A percentile compares a stretch with the other conserved stretches of the same genome.
Evolutionary conservation across 2,888 invertebrate species (phyloP).

Genomic region (Thecocarcelia acutangulata): DNA sequence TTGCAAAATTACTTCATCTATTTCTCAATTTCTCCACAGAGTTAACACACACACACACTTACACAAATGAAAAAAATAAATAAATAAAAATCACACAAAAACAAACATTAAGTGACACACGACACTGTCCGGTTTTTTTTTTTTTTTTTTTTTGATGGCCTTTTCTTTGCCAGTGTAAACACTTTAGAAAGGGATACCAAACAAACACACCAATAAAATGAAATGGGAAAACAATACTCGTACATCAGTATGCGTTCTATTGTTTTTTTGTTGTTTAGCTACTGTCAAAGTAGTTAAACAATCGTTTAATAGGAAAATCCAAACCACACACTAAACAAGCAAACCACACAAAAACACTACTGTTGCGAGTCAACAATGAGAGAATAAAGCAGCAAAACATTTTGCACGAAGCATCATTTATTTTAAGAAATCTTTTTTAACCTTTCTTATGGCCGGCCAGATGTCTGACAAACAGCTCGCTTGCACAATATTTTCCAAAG

Average conservation of each 20-base stretch:
- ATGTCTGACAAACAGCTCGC: conserved; percentile 37
- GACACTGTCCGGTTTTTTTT: conserved; percentile 41
- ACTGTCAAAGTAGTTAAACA: conserved; percentile 61
- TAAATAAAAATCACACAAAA: conserved; percentile 38
- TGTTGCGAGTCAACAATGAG: too few relatives aligned
- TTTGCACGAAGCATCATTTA: background rate
- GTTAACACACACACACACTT: too few relatives aligned
- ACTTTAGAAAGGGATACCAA: conserved; percentile 51
- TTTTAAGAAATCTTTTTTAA: conserved; percentile 19
- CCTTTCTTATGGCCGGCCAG: conserved; percentile 42
- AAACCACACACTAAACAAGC: conserved; percentile 32
- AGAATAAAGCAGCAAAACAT: background rate
- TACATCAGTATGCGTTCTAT: background rate
- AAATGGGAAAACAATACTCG: conserved; percentile 3
- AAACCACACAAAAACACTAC: conserved; percentile 32
- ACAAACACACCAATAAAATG: conserved; percentile 45
- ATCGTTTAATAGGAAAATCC: conserved; percentile 55
- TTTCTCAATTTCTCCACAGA: conserved; percentile 21
- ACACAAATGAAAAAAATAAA: background rate
- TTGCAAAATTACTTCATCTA: conserved; percentile 18
- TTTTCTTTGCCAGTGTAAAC: conserved; percentile 34
- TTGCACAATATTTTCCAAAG: conserved; percentile 15
- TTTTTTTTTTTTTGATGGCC: conserved; percentile 10
- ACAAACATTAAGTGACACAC: conserved; percentile 59
- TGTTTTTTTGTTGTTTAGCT: conserved; percentile 34